Evolutionary conservation across 2,113 vertebrate species (phyloP).

Genomic region (Calcarius ornatus): DNA sequence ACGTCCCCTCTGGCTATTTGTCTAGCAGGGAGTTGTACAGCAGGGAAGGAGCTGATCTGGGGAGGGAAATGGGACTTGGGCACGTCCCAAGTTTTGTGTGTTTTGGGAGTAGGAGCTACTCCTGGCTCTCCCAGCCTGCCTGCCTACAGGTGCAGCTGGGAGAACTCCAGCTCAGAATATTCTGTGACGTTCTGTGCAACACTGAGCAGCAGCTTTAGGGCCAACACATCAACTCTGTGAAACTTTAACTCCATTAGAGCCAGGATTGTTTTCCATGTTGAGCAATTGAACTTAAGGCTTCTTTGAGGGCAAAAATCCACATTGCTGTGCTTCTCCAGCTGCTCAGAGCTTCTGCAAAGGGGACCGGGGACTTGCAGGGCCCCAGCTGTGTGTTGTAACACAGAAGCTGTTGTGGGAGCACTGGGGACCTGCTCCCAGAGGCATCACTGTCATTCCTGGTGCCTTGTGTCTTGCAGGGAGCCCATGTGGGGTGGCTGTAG

Average conservation of each 20-base stretch:
- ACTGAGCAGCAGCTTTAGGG: neutral
- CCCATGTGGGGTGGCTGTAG: fast-evolving
- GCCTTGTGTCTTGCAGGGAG: neutral
- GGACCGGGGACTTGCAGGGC: neutral
- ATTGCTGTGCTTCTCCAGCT: neutral
- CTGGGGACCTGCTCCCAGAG: fast-evolving
- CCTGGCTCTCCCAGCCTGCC: neutral
- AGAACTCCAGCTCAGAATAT: neutral
- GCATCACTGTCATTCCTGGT: fast-evolving
- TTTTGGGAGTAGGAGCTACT: neutral
- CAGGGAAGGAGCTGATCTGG: fast-evolving
- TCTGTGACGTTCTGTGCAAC: neutral
- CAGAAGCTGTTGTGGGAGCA: neutral
- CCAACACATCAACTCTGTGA: neutral
- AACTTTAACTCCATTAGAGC: neutral
- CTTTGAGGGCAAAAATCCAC: neutral
- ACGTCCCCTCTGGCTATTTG: fast-evolving
- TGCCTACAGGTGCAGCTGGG: neutral
- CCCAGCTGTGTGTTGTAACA: neutral
- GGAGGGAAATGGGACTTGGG: neutral
- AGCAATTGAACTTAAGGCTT: neutral
- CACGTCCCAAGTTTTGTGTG: neutral
- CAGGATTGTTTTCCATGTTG: neutral
- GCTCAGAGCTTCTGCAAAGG: neutral
- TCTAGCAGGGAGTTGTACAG: neutral